phyloP scores from a whole-genome alignment of 1,140 invertebrate genomes.

The Centruroides sculpturatus region DNA sequence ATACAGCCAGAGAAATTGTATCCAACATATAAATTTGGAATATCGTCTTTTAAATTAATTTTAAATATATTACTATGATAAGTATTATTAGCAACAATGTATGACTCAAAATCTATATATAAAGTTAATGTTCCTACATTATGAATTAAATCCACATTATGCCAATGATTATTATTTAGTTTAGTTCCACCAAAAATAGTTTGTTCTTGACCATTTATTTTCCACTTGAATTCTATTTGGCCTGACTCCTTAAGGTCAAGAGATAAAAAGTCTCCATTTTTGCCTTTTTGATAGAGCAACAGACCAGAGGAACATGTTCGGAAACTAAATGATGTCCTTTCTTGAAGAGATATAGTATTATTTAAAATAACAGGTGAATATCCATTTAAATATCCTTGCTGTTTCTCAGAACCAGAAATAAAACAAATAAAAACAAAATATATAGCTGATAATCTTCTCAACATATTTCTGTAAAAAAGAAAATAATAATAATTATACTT shows the following conservation, averaged over 20 bases:
- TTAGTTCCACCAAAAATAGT: slow-evolving; percentile 1
- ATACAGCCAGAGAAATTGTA: slow-evolving; percentile 62
- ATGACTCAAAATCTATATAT: slow-evolving; percentile 7
- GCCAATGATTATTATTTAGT: slow-evolving; percentile 17
- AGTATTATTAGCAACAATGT: slow-evolving; percentile 55
- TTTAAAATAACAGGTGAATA: slow-evolving; percentile 4
- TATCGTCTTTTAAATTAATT: slow-evolving; percentile 41
- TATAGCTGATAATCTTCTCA: too few relatives aligned
- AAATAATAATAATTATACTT: too few relatives aligned
- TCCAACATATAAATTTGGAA: slow-evolving; percentile 52
- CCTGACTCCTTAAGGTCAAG: slow-evolving; percentile 11
- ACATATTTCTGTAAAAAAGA: too few relatives aligned
- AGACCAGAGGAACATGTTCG: slow-evolving; percentile 18
- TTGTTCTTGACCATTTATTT: background rate
- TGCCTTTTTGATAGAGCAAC: slow-evolving; percentile 16
- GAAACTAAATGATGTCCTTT: slow-evolving; percentile 17
- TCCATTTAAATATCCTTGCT: too few relatives aligned
- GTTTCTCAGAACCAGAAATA: too few relatives aligned
- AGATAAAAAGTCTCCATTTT: slow-evolving; percentile 12
- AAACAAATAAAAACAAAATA: too few relatives aligned
- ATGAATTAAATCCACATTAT: slow-evolving; percentile 15
- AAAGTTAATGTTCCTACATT: slow-evolving; percentile 12
- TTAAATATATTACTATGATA: slow-evolving; percentile 36
- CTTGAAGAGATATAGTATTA: slow-evolving; percentile 4
- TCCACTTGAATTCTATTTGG: slow-evolving; percentile 8